Conservation (phyloP, 2,888 invertebrate species). For the Xylota sylvarum region DNA sequence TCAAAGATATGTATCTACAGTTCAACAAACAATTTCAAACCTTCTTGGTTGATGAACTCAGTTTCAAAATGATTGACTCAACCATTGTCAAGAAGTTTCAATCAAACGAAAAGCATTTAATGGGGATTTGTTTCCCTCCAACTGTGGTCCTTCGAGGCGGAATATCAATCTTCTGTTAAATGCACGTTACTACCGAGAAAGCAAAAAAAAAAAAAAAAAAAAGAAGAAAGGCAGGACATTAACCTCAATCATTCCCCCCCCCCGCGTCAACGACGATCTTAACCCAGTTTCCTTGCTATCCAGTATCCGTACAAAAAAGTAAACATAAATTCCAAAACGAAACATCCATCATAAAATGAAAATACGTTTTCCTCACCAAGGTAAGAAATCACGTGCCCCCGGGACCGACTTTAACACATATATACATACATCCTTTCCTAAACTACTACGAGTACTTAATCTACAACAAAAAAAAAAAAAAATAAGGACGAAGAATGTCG, state of each 20-base stretch:
- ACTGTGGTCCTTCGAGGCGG: conserved; percentile 22
- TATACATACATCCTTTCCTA: conserved; percentile 19
- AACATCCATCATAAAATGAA: conserved; percentile 54
- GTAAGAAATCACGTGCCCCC: conserved; percentile 73
- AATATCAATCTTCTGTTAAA: not conserved
- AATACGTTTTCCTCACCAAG: conserved; percentile 50
- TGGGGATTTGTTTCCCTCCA: not conserved
- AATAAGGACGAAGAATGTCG: conserved; percentile 51
- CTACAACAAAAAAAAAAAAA: conserved; percentile 45
- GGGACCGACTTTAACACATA: conserved; percentile 67
- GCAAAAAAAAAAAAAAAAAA: not conserved
- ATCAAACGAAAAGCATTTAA: not conserved
- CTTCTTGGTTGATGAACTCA: not conserved
- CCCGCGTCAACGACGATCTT: conserved; percentile 33
- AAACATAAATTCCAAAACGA: conserved; percentile 46
- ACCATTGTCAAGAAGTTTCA: not conserved
- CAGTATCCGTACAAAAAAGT: conserved; percentile 44
- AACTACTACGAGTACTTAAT: conserved; percentile 69
- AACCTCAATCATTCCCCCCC: conserved; percentile 11
- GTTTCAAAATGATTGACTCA: not conserved
- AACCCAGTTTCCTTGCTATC: conserved; percentile 61
- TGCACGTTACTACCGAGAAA: not conserved
- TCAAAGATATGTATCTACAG: no score
- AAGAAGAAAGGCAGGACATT: conserved; percentile 12
- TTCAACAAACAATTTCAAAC: no score